Evolutionary conservation across 2,888 invertebrate genomes (phyloP).

Genomic region (Reticulitermes lucifugus): DNA sequence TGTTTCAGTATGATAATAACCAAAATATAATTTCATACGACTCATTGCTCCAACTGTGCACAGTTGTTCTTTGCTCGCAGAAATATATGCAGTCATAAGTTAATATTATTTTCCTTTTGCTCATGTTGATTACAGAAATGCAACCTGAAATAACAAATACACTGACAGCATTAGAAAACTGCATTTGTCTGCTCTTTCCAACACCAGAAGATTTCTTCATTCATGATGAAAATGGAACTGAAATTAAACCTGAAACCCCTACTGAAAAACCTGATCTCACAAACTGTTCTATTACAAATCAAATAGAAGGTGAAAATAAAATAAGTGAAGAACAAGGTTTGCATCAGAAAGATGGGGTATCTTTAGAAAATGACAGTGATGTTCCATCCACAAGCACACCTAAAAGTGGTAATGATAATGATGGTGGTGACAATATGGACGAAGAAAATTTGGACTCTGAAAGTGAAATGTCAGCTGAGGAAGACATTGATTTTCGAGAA

Average conservation of each 20-base stretch:
- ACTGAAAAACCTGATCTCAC: not conserved
- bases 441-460: conserved; percentile 28
- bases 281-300: not conserved
- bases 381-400: conserved; percentile 29
- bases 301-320: not conserved
- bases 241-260: not conserved
- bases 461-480: conserved; percentile 34
- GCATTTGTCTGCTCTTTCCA: conserved; percentile 59
- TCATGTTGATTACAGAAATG: conserved; percentile 55
- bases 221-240: conserved; percentile 38
- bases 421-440: not conserved
- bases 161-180: conserved; percentile 58
- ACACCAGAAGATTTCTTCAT: conserved; percentile 59
- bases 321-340: not conserved
- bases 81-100: not conserved
- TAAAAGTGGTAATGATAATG: not conserved
- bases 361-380: not conserved
- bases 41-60: no score
- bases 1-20: no score
- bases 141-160: conserved; percentile 58
- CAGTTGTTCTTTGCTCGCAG: no score
- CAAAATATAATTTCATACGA: no score
- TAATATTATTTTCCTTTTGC: not conserved
- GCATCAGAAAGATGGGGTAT: not conserved
- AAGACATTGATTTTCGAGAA: conserved; percentile 53